Evolutionary conservation across 2,888 invertebrate genomes (phyloP).

Genomic region (Drosophila parthenogenetica): DNA sequence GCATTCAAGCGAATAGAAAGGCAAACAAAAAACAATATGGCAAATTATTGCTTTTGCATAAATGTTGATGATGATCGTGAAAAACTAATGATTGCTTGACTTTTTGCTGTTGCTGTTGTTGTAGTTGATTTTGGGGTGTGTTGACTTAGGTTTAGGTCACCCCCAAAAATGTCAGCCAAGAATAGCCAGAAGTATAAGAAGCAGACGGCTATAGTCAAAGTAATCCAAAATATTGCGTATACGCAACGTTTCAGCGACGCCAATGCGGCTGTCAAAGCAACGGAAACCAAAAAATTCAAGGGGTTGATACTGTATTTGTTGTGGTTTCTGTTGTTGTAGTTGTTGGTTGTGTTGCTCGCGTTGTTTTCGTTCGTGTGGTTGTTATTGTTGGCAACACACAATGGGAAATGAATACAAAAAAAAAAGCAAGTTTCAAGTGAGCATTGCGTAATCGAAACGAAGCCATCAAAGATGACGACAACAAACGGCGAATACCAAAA

Average conservation of each 20-base stretch:
- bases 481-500: slow-evolving; percentile 6
- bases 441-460: slow-evolving; percentile 67
- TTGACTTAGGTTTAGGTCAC: slow-evolving; percentile 59
- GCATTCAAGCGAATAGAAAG: slow-evolving; percentile 74
- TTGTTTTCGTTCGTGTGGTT: slow-evolving; percentile 25
- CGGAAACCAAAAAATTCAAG: slow-evolving; percentile 26
- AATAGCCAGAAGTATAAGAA: background rate
- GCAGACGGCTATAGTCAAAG: slow-evolving; percentile 45
- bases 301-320: slow-evolving; percentile 38
- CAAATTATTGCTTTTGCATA: slow-evolving; percentile 41
- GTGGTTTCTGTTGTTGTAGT: slow-evolving; percentile 6
- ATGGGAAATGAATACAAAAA: slow-evolving; percentile 53
- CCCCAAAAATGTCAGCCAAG: slow-evolving; percentile 1
- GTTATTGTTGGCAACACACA: slow-evolving; percentile 43
- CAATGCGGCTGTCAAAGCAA: slow-evolving; percentile 53
- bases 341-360: slow-evolving; percentile 17
- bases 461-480: slow-evolving; percentile 52
- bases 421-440: slow-evolving; percentile 58
- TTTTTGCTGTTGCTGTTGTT: background rate
- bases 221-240: slow-evolving; percentile 73
- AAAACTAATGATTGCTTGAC: slow-evolving; percentile 37
- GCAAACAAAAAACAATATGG: slow-evolving; percentile 30
- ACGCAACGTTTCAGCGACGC: slow-evolving; percentile 62
- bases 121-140: slow-evolving; percentile 36
- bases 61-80: slow-evolving; percentile 51